Evolutionary conservation across 2,797 vertebrate species (phyloP).

Genomic region (Varecia variegata): DNA sequence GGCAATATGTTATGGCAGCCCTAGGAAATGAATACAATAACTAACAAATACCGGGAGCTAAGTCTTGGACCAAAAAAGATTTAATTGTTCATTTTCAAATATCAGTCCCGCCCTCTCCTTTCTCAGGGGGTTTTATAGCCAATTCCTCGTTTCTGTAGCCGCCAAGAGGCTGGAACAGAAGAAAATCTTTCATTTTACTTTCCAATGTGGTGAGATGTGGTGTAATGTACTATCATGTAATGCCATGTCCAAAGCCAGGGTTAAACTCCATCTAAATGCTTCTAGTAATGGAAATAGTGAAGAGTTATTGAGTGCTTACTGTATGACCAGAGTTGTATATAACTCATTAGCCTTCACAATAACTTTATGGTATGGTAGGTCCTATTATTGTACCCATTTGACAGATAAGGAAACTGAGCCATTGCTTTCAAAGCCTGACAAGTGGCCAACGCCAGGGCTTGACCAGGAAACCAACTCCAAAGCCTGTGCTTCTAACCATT

Average conservation of each 20-base stretch:
- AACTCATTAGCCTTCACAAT: not conserved
- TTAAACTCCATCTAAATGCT: not conserved
- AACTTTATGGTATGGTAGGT: not conserved
- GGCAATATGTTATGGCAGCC: not conserved
- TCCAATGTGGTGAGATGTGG: not conserved
- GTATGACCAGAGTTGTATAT: not conserved
- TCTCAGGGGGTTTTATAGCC: not conserved
- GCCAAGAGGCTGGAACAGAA: not conserved
- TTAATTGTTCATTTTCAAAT: not conserved
- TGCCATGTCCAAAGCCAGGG: not conserved
- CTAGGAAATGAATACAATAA: not conserved
- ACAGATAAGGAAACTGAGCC: not conserved
- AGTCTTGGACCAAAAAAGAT: not conserved
- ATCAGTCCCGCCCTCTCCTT: not conserved
- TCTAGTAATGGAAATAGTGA: not conserved
- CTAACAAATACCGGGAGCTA: not conserved
- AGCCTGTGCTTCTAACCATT: not conserved
- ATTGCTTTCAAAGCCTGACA: not conserved
- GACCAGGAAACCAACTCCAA: not conserved
- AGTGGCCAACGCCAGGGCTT: not conserved
- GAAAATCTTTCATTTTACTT: not conserved
- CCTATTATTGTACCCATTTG: not conserved
- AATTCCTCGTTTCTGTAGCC: not conserved
- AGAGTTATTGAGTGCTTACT: not conserved
- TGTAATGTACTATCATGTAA: not conserved